phyloP scores from a whole-genome alignment of 2,113 vertebrate genomes.

The Acrocephalus kingi region DNA sequence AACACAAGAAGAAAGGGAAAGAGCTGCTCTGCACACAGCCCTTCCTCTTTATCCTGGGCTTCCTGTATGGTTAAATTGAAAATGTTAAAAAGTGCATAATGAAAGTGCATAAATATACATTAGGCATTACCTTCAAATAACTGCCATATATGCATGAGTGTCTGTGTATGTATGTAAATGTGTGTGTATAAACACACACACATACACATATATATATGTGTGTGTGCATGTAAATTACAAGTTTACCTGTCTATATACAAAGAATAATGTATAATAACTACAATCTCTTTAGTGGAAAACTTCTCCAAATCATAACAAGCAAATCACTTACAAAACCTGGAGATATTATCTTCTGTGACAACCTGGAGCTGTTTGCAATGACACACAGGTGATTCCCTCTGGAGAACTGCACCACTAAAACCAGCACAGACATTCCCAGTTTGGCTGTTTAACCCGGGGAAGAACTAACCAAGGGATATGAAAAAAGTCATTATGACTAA shows the following conservation, averaged over 20 bases:
- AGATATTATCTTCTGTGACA: background rate
- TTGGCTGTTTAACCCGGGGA: background rate
- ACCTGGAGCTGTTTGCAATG: background rate
- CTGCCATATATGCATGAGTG: background rate
- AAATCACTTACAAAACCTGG: background rate
- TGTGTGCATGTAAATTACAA: background rate
- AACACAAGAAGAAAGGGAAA: background rate
- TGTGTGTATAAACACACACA: background rate
- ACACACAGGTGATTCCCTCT: fast-evolving
- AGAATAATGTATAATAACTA: background rate
- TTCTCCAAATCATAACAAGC: background rate
- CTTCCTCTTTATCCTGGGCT: background rate
- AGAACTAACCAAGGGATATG: background rate
- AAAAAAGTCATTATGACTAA: too few relatives aligned
- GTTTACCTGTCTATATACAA: background rate
- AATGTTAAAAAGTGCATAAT: background rate
- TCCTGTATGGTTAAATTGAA: background rate
- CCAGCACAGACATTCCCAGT: background rate
- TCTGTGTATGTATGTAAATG: fast-evolving
- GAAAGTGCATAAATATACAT: background rate
- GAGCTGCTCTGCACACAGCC: background rate
- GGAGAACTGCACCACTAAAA: background rate
- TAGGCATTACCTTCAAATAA: background rate
- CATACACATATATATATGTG: fast-evolving
- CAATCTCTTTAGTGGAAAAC: background rate